phyloP scores from a whole-genome alignment of 2,888 invertebrate genomes.

The Colostygia pectinataria region DNA sequence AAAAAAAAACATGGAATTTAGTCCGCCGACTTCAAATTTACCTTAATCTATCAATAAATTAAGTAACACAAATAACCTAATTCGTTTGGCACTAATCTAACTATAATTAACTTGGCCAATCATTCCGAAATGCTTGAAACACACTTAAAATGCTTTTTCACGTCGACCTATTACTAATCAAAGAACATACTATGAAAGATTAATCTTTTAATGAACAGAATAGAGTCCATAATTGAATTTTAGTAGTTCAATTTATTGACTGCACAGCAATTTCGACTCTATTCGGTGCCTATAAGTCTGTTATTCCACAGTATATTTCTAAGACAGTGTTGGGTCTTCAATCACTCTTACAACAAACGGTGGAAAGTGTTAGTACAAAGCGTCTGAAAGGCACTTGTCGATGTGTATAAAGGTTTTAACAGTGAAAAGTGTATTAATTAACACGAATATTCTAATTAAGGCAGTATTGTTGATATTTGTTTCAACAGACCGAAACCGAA shows the following conservation, averaged over 20 bases:
- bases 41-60: constrained; percentile 66
- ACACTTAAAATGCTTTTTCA: constrained; percentile 30
- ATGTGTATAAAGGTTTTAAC: constrained; percentile 15
- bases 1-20: constrained; percentile 51
- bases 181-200: not conserved
- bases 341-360: constrained; percentile 28
- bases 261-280: not conserved
- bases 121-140: constrained; percentile 50
- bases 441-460: constrained; percentile 8
- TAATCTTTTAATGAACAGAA: not conserved
- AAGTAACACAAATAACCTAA: constrained; percentile 66
- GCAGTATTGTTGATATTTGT: constrained; percentile 16
- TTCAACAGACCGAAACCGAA: constrained; percentile 1
- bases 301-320: not conserved
- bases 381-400: constrained; percentile 17
- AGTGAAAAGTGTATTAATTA: constrained; percentile 23
- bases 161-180: not conserved
- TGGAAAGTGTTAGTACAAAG: constrained; percentile 33
- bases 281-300: not conserved
- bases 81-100: constrained; percentile 77
- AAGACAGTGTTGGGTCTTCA: constrained; percentile 3
- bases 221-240: not conserved
- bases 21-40: constrained; percentile 44
- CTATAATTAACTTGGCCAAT: constrained; percentile 46
- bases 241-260: not conserved